These are phyloP conservation scores for Podocnemis expansa DNA, from an alignment of 2,113 vertebrate genomes.

Conservation along the genomic window DNA sequence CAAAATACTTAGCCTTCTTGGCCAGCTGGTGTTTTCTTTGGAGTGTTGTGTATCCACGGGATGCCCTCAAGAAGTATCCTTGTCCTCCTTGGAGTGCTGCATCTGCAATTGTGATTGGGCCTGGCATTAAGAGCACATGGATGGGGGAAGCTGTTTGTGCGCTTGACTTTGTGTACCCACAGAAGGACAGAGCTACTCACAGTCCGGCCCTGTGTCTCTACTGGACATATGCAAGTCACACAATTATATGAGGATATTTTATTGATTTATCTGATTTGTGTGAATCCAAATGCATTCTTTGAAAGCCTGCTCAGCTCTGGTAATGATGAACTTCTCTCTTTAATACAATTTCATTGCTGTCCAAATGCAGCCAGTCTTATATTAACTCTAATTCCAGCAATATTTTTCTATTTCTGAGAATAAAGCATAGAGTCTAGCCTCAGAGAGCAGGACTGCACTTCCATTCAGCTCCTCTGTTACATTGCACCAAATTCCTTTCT, in stretches of 20 bases:
- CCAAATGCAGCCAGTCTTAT: neutral
- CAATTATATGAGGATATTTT: accelerated
- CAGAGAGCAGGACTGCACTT: neutral
- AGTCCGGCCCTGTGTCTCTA: neutral
- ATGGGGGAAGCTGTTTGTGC: accelerated
- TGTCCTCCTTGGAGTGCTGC: neutral
- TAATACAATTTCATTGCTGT: neutral
- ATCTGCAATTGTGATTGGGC: neutral
- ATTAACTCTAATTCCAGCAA: neutral
- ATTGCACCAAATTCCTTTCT: neutral
- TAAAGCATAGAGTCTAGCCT: neutral
- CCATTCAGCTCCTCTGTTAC: neutral
- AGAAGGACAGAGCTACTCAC: neutral
- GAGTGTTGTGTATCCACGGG: neutral
- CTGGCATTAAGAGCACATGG: neutral
- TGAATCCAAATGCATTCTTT: neutral
- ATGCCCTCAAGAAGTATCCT: neutral
- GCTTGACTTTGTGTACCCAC: accelerated
- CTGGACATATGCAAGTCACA: neutral
- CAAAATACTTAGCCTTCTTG: neutral
- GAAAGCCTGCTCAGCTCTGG: neutral
- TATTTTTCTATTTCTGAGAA: neutral
- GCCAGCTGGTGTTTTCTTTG: neutral
- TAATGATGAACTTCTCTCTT: neutral
- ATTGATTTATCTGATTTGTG: neutral